Conservation (phyloP, 2,888 invertebrate species). For the Agrilus mali region DNA sequence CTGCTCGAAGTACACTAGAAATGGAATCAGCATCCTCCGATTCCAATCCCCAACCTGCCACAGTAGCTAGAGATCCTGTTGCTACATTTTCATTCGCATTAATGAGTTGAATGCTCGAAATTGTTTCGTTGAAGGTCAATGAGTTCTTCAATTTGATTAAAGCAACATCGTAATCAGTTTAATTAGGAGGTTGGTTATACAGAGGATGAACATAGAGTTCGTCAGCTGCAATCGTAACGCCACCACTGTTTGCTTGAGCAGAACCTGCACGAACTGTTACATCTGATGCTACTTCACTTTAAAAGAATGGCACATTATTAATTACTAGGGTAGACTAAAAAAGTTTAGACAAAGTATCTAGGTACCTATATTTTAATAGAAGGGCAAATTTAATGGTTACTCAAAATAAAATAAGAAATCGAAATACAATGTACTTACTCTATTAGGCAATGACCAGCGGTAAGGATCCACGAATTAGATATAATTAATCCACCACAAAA, state of each 20-base stretch:
- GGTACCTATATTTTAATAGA: too few species aligned
- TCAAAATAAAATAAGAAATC: too few species aligned
- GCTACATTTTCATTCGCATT: slow-evolving; percentile 2
- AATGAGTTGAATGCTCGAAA: slow-evolving; percentile 7
- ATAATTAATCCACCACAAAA: too few species aligned
- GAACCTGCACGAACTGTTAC: slow-evolving; percentile 11
- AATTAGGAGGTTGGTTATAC: slow-evolving; percentile 14
- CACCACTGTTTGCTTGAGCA: slow-evolving; percentile 8
- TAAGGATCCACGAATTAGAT: too few species aligned
- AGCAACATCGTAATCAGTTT: slow-evolving; percentile 23
- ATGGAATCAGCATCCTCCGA: slow-evolving; percentile 6
- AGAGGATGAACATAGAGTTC: slow-evolving; percentile 16
- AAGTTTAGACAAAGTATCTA: too few species aligned
- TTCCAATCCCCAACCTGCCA: slow-evolving; percentile 13
- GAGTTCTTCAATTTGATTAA: slow-evolving; percentile 20
- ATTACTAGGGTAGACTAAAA: too few species aligned
- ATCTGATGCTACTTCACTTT: background rate
- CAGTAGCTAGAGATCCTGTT: slow-evolving; percentile 4
- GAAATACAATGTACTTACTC: too few species aligned
- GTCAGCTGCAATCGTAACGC: slow-evolving; percentile 8
- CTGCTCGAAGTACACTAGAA: slow-evolving; percentile 8
- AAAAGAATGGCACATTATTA: too few species aligned
- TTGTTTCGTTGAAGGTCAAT: slow-evolving; percentile 2
- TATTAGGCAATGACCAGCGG: too few species aligned
- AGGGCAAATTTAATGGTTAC: too few species aligned